Evolutionary conservation across 2,797 vertebrate species (phyloP).

Genomic region (Typhlichthys eigenmanni): DNA sequence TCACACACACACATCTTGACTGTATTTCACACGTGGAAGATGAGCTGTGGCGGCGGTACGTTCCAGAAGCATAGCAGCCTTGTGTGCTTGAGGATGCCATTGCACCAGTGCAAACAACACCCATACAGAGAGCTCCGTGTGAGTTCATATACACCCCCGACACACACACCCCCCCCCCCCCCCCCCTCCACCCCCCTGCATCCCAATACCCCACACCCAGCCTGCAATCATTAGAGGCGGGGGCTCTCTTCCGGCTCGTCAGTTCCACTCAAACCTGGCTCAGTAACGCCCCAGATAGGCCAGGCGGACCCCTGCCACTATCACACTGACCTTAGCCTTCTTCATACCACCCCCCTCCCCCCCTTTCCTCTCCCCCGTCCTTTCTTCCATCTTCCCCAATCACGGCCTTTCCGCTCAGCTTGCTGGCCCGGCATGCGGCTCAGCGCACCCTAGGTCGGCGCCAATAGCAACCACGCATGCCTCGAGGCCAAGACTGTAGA

Average conservation of each 20-base stretch:
- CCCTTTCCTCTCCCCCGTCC: background rate
- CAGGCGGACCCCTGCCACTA: slow-evolving; percentile 64
- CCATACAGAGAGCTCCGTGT: no score
- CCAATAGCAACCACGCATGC: slow-evolving; percentile 34
- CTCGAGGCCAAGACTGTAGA: slow-evolving; percentile 46
- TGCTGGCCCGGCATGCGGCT: slow-evolving; percentile 48
- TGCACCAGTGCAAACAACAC: no score
- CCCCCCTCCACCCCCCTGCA: slow-evolving; percentile 28
- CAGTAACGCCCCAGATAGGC: slow-evolving; percentile 73
- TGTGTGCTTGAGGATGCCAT: no score
- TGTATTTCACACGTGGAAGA: no score
- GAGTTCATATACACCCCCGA: no score
- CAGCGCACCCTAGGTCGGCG: slow-evolving; percentile 20
- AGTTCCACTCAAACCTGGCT: slow-evolving; percentile 72
- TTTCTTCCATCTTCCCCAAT: background rate
- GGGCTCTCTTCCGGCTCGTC: slow-evolving; percentile 77
- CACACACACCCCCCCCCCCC: slow-evolving; percentile 34
- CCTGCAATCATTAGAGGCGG: slow-evolving; percentile 72
- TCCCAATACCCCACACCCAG: slow-evolving; percentile 32
- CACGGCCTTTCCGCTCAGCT: slow-evolving; percentile 52
- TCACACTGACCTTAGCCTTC: slow-evolving; percentile 48
- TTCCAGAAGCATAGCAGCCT: slow-evolving; percentile 38
- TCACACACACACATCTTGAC: no score
- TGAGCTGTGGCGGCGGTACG: slow-evolving; percentile 35
- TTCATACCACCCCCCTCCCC: background rate